phyloP scores from a whole-genome alignment of 2,888 invertebrate species.

The Cryptocheilus praepositus region DNA sequence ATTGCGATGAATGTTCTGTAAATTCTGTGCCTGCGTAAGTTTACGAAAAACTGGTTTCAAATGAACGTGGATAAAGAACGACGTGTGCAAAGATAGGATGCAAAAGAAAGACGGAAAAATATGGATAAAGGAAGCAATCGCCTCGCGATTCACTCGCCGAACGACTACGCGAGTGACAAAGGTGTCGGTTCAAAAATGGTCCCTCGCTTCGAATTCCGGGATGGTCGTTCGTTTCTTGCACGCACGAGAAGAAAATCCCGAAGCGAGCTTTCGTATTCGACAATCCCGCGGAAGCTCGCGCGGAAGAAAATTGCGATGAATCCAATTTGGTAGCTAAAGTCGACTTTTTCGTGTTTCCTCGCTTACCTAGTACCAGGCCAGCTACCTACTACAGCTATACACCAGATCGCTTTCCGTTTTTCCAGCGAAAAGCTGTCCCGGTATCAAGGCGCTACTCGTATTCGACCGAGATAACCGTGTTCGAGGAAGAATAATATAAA shows the following conservation, averaged over 20 bases:
- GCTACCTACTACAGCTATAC: too few species aligned
- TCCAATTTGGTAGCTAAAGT: conserved; percentile 24
- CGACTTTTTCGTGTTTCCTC: conserved; percentile 14
- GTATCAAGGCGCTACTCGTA: too few species aligned
- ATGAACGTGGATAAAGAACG: too few species aligned
- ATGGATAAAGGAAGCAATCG: conserved; percentile 32
- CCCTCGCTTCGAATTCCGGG: conserved; percentile 9
- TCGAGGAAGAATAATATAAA: too few species aligned
- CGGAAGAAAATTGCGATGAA: conserved; percentile 31
- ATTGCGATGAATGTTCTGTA: too few species aligned
- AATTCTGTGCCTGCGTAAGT: too few species aligned
- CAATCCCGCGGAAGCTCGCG: conserved; percentile 28
- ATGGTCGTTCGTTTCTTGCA: conserved; percentile 35
- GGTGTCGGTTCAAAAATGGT: conserved; percentile 16
- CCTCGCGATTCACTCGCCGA: conserved; percentile 33
- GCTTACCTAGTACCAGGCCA: not conserved
- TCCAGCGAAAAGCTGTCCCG: too few species aligned
- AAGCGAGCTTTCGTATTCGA: conserved; percentile 25
- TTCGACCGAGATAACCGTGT: too few species aligned
- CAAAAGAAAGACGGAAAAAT: conserved; percentile 16
- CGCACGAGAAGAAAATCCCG: conserved; percentile 35
- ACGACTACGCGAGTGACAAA: conserved; percentile 12
- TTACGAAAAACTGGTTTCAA: too few species aligned
- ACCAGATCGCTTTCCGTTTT: too few species aligned
- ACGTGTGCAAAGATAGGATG: not conserved